phyloP scores from a whole-genome alignment of 2,888 invertebrate species.

The Ctenicera cuprea region DNA sequence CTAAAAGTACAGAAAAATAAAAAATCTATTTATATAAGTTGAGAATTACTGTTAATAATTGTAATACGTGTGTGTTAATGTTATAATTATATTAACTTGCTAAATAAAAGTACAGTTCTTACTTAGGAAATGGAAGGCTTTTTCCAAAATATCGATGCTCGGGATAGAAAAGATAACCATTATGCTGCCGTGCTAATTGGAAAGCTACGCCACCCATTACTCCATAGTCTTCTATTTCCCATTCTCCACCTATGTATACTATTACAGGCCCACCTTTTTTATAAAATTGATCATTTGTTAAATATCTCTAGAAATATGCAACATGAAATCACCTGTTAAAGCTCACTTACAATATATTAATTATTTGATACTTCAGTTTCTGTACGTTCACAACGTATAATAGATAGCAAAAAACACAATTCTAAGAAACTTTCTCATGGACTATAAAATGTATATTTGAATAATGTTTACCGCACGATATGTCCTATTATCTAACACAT shows the following conservation, averaged over 20 bases:
- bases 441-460: too few species aligned
- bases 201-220: slow-evolving; percentile 78
- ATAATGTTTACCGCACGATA: slow-evolving; percentile 77
- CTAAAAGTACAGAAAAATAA: too few species aligned
- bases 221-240: slow-evolving; percentile 78
- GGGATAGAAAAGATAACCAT: slow-evolving; percentile 82
- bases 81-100: too few species aligned
- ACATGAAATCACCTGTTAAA: too few species aligned
- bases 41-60: too few species aligned
- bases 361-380: too few species aligned
- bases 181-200: slow-evolving; percentile 76
- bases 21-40: too few species aligned
- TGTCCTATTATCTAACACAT: slow-evolving; percentile 72
- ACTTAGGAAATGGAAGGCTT: slow-evolving; percentile 76
- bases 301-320: slow-evolving; percentile 72
- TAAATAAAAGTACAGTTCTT: too few species aligned
- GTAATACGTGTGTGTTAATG: too few species aligned
- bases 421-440: too few species aligned
- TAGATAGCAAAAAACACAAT: too few species aligned
- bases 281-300: slow-evolving; percentile 73
- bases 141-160: slow-evolving; percentile 90
- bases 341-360: background rate
- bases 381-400: too few species aligned
- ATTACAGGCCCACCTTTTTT: slow-evolving; percentile 77
- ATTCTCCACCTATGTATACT: slow-evolving; percentile 85